phyloP scores from a whole-genome alignment of 2,797 vertebrate species.

The Scyliorhinus canicula region DNA sequence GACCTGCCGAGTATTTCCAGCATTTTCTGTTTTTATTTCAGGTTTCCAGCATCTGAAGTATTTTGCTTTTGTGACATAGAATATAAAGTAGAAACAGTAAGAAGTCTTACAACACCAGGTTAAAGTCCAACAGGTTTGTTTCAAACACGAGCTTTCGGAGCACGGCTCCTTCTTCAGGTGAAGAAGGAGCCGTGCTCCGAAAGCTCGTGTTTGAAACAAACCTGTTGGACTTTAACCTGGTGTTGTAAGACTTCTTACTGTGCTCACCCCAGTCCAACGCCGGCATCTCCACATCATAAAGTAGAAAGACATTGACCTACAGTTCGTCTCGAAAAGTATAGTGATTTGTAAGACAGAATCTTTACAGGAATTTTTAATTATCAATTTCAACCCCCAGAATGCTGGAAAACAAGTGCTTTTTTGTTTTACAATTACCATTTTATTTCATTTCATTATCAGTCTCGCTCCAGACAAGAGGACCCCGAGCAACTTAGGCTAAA shows the following conservation, averaged over 20 bases:
- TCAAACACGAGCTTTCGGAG: no score
- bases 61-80: background rate
- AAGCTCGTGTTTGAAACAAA: no score
- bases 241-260: no score
- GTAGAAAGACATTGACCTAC: background rate
- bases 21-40: background rate
- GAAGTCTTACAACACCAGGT: no score
- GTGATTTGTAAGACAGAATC: background rate
- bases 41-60: background rate
- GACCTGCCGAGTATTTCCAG: background rate
- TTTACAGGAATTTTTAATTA: background rate
- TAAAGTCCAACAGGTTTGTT: no score
- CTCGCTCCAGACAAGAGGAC: slow-evolving; percentile 89
- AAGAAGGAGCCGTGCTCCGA: no score
- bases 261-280: no score
- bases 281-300: no score
- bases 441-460: slow-evolving; percentile 56
- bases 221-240: no score
- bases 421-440: background rate
- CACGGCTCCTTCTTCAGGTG: no score
- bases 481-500: slow-evolving; percentile 87
- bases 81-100: background rate
- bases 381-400: background rate
- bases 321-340: background rate
- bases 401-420: background rate